Percentiles rank a stretch among this genome's conserved stretches.
These are phyloP conservation scores for Aegotheles bennettii DNA, from an alignment of 2,113 vertebrate species.

Conservation along the genomic window DNA sequence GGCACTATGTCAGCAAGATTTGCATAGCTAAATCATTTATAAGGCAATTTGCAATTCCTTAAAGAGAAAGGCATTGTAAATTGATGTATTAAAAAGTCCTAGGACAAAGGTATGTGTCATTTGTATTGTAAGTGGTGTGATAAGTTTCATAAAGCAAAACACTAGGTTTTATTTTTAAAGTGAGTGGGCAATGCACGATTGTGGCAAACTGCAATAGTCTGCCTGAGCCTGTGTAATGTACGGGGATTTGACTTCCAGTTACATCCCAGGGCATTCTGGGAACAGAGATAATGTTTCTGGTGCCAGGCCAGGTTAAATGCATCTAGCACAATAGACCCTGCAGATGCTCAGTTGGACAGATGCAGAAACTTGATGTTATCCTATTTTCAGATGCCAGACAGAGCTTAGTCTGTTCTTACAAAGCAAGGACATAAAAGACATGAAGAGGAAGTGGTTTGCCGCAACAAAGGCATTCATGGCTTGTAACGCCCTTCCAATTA, in stretches of 20 bases:
- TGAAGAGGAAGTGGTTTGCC: constrained; percentile 19
- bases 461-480: background rate
- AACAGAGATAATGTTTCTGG: constrained; percentile 14
- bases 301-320: constrained; percentile 16
- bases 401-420: background rate
- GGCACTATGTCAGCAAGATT: background rate
- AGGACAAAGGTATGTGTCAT: background rate
- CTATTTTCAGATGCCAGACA: background rate
- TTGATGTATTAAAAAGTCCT: background rate
- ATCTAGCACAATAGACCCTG: background rate
- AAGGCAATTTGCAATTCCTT: constrained; percentile 10
- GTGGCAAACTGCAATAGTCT: background rate
- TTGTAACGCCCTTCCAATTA: constrained; percentile 17
- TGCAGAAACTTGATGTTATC: background rate
- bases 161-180: background rate
- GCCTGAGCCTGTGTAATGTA: background rate
- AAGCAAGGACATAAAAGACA: background rate
- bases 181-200: background rate
- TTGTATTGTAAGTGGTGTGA: background rate
- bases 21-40: background rate
- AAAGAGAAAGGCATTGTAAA: constrained; percentile 20
- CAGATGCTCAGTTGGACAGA: constrained; percentile 5
- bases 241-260: background rate
- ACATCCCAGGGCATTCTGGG: constrained; percentile 2
- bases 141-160: constrained; percentile 19